Base-by-base conservation (phyloP, 1,140 invertebrate genomes). In the Olivierus martensii region DNA sequence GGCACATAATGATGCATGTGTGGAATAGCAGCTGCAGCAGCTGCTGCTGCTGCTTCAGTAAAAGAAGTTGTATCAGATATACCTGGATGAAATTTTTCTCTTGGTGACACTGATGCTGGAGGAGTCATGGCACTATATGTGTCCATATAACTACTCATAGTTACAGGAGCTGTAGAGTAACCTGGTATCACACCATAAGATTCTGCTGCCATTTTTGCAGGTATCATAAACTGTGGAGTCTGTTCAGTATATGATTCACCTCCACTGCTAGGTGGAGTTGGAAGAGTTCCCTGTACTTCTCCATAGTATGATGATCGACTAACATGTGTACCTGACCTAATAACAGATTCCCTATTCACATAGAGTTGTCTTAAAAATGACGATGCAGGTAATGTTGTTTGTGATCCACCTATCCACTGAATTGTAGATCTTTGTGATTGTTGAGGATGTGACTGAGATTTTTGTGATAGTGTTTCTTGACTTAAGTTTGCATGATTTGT, bases 291-390 rank as follows among this genome's bases (percentile, higher is more conserved):
- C 35, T 52, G 59, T 36, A 59, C 38, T 5, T 54, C 52, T 7
- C 49, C 52, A 35, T 63, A 63, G 42, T 63, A 63, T 3, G 60
- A 51, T 18, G 49, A 44, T 11, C 55, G 35, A n/a, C 42, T 53
- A 17, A 57, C 39, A 14, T 57, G 55, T 14, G 55, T 46, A 6
- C 55, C 55, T 2, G 55, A 57, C 18, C 90, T 74, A 59, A 95
- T 95, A 1, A 95, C 91, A 64, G 88, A 92, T 67, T 95, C 91
- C 34, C 91, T 74, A 63, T 88, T 94, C 4, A 85, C 88, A 66
- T 94, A 94, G 0, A 95, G 71, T 66, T 92, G 88, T 7, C 90
- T 74, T 1, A 94, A 69, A 14, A 58, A 43, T 60, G 65, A 55
- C 60, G 63, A 53, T 5, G 57, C 53, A 3, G 57, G 57, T 7